Evolutionary conservation across 1,140 invertebrate genomes (phyloP).

Genomic region (Psilanteris sp.): DNA sequence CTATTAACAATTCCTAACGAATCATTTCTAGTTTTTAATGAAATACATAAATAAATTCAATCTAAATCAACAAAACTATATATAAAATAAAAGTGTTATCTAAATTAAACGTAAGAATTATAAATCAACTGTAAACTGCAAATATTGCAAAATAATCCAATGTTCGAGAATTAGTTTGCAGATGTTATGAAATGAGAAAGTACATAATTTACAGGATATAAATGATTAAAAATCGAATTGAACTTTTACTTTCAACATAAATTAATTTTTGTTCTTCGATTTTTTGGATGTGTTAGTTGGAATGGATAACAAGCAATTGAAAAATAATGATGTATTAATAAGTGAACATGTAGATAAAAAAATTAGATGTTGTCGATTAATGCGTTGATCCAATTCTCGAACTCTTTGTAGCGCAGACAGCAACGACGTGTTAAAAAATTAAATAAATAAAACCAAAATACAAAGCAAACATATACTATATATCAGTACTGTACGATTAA

Average conservation of each 20-base stretch:
- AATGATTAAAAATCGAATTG: conserved; percentile 34
- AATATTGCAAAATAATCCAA: conserved; percentile 40
- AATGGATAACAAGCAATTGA: conserved; percentile 17
- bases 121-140: conserved; percentile 35
- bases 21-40: conserved; percentile 36
- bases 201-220: conserved; percentile 54
- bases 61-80: conserved; percentile 18
- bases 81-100: conserved; percentile 40
- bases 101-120: conserved; percentile 44
- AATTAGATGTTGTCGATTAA: conserved; percentile 49
- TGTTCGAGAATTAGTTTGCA: conserved; percentile 61
- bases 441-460: conserved; percentile 27
- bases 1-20: conserved; percentile 19
- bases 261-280: conserved; percentile 45
- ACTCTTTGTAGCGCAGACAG: conserved; percentile 67
- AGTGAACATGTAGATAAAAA: conserved; percentile 52
- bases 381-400: conserved; percentile 62
- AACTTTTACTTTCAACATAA: conserved; percentile 44
- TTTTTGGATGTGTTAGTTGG: conserved; percentile 37
- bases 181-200: conserved; percentile 26
- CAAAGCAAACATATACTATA: conserved; percentile 39
- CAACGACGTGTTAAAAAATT: conserved; percentile 48
- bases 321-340: conserved; percentile 44
- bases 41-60: conserved; percentile 20
- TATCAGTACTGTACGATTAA: conserved; percentile 45